Percentiles rank a stretch among this genome's conserved stretches.
phyloP scores from a whole-genome alignment of 92 coral and sea anemone species.

The Palythoa grandiflora region DNA sequence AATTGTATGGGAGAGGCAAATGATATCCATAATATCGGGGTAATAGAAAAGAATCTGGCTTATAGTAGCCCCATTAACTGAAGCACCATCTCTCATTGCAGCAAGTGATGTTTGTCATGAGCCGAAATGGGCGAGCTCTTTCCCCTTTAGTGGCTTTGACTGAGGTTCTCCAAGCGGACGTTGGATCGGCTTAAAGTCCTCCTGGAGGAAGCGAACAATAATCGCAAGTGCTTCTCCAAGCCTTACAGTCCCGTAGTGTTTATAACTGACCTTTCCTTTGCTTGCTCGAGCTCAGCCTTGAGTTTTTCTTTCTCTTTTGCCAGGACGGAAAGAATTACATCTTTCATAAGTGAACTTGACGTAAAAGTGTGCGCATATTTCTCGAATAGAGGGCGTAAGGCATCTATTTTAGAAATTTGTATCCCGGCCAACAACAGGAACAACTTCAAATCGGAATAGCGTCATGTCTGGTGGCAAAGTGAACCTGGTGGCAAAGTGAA shows the following conservation, averaged over 20 bases:
- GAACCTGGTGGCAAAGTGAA: no score
- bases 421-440: no score
- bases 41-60: no score
- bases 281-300: slow-evolving; percentile 42
- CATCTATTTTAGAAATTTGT: not conserved
- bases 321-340: slow-evolving; percentile 41
- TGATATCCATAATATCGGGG: no score
- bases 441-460: no score
- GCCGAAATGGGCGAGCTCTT: not conserved
- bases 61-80: not conserved
- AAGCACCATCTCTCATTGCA: slow-evolving; percentile 1
- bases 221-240: not conserved
- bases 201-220: not conserved
- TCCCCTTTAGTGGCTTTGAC: slow-evolving; percentile 10
- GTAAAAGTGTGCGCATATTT: slow-evolving; percentile 36
- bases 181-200: slow-evolving; percentile 6
- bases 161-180: slow-evolving; percentile 2
- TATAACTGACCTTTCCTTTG: not conserved
- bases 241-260: not conserved
- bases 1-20: no score
- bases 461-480: no score
- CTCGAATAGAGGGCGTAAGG: slow-evolving; percentile 33
- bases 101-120: not conserved
- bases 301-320: slow-evolving; percentile 21
- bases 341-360: not conserved